Conservation (phyloP, 2,113 vertebrate genomes). For the Donacobius atricapilla region DNA sequence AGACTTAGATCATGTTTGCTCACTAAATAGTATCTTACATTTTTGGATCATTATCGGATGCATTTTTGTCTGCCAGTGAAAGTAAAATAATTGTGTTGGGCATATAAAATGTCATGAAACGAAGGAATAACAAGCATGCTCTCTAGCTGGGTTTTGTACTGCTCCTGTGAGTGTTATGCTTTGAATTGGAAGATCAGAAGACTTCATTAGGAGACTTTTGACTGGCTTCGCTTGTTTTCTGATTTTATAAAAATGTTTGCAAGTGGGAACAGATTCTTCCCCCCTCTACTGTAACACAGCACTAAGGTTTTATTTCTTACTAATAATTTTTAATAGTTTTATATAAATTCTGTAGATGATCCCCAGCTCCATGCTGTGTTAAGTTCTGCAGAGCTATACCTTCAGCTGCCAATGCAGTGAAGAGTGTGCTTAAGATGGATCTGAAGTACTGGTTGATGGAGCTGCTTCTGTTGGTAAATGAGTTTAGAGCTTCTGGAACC, state of each 20-base stretch:
- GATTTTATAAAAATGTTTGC: neutral
- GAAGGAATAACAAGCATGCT: neutral
- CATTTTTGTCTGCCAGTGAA: neutral
- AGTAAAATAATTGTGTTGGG: neutral
- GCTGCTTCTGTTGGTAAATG: neutral
- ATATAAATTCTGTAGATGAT: neutral
- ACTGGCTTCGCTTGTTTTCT: neutral
- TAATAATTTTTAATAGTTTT: neutral
- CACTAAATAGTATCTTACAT: neutral
- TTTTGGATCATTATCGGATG: neutral
- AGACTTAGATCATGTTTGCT: neutral
- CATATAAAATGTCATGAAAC: neutral
- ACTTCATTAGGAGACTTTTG: neutral
- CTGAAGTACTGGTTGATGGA: neutral
- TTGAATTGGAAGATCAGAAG: neutral
- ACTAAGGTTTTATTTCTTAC: neutral
- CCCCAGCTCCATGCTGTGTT: neutral
- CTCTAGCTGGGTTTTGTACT: neutral
- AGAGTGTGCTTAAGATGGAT: neutral
- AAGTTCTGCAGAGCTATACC: neutral
- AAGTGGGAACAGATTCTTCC: neutral
- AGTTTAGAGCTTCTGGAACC: neutral
- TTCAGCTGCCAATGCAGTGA: neutral
- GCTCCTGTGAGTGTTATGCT: neutral
- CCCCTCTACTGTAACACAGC: neutral